These are phyloP conservation scores for Etheostoma perlongum DNA, from an alignment of 2,797 vertebrate genomes.

Conservation along the genomic window DNA sequence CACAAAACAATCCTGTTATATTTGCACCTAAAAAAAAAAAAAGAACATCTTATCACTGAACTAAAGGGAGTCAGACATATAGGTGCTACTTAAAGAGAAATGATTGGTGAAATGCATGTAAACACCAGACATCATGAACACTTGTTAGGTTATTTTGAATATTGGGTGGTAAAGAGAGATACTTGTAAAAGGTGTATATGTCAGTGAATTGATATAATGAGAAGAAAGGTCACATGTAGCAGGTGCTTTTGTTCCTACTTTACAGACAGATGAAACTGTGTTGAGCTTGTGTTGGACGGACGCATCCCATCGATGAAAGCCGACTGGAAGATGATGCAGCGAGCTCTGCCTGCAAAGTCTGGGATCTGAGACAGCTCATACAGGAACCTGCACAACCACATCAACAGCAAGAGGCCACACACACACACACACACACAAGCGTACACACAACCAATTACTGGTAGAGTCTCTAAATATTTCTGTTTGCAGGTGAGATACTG, in stretches of 20 bases:
- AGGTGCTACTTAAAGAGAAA: not conserved
- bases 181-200: not conserved
- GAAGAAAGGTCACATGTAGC: not conserved
- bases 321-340: slow-evolving; percentile 94
- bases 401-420: not conserved
- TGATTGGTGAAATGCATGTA: not conserved
- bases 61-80: not conserved
- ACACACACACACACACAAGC: not conserved
- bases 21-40: not conserved
- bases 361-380: slow-evolving; percentile 96
- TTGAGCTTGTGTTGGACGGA: slow-evolving; percentile 89
- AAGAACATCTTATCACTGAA: not conserved
- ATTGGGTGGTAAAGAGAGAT: not conserved
- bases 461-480: not conserved
- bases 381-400: slow-evolving; percentile 87
- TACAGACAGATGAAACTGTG: slow-evolving; percentile 87
- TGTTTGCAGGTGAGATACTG: slow-evolving; percentile 71
- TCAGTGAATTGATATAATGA: not conserved
- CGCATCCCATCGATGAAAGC: slow-evolving; percentile 89
- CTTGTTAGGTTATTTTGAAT: not conserved
- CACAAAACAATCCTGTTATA: not conserved
- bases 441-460: not conserved
- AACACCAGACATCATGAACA: not conserved
- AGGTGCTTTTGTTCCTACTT: slow-evolving; percentile 76
- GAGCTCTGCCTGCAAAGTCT: slow-evolving; percentile 91